A percentile compares a stretch with the other conserved stretches of the same genome.
These are phyloP conservation scores for Leptoteleia sp. DNA, from an alignment of 1,140 invertebrate species.

Conservation along the genomic window DNA sequence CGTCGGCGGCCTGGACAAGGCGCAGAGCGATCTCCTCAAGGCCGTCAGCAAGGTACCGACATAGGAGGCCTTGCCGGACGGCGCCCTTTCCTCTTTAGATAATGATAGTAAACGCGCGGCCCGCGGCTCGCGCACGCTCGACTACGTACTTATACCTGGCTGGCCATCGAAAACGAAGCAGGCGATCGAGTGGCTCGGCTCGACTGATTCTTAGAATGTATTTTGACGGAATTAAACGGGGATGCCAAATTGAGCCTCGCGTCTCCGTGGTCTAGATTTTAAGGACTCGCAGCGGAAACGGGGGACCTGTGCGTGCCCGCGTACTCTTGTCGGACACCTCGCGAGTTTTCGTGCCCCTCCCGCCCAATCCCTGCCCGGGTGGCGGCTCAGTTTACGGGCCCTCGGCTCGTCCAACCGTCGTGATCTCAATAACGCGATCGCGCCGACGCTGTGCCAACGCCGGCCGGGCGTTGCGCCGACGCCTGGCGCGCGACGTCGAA, in stretches of 20 bases:
- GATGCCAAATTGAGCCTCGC: constrained; percentile 24
- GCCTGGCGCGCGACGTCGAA: too few relatives aligned
- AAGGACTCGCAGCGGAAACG: constrained; percentile 14
- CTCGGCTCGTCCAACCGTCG: constrained; percentile 28
- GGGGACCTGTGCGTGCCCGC: constrained; percentile 7
- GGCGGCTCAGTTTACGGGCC: constrained; percentile 18
- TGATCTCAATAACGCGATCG: constrained; percentile 45
- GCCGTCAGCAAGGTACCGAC: too few relatives aligned
- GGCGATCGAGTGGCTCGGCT: constrained; percentile 60
- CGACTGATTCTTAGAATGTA: constrained; percentile 76
- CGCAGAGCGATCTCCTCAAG: too few relatives aligned
- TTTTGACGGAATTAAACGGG: constrained; percentile 62
- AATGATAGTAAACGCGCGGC: constrained; percentile 54
- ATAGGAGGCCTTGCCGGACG: too few relatives aligned
- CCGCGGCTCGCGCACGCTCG: constrained; percentile 59
- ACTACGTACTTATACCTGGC: constrained; percentile 75
- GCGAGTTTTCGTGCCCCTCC: background rate
- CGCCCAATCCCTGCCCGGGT: background rate
- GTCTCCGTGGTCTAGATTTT: constrained; percentile 23
- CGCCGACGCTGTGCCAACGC: background rate
- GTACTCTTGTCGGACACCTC: constrained; percentile 3
- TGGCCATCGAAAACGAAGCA: constrained; percentile 52
- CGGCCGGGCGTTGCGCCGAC: too few relatives aligned
- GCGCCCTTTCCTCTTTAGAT: too few relatives aligned
- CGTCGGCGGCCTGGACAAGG: constrained; percentile 84